Percentiles rank a stretch among this genome's conserved stretches.
These are phyloP conservation scores for Chouioia cunea DNA, from an alignment of 2,888 invertebrate genomes.

Conservation along the genomic window DNA sequence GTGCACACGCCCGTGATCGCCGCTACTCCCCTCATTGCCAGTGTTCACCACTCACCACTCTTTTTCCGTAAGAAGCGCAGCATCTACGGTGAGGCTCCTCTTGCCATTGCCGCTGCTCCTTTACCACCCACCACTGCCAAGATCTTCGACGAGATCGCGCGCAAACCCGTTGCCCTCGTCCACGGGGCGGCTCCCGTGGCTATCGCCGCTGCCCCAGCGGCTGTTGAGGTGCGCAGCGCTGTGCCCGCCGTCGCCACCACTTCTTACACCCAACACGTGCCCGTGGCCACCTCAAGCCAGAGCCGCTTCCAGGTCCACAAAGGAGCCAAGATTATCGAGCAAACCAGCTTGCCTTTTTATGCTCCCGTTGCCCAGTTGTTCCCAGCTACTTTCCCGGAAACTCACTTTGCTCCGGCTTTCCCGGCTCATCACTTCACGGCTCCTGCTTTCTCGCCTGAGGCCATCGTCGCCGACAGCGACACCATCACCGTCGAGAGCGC, in stretches of 20 bases:
- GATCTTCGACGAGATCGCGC: constrained; percentile 10
- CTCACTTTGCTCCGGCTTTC: constrained; percentile 32
- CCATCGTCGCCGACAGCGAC: constrained; percentile 51
- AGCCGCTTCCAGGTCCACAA: constrained; percentile 52
- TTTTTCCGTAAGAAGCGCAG: constrained; percentile 34
- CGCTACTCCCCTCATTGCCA: constrained; percentile 15
- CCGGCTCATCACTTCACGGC: constrained; percentile 6
- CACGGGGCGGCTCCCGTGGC: not conserved
- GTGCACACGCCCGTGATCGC: constrained; percentile 5
- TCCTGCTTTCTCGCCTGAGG: constrained; percentile 47
- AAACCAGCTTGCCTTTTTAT: constrained; percentile 31
- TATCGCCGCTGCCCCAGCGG: constrained; percentile 1
- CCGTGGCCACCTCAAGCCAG: constrained; percentile 53
- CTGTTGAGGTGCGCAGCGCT: not conserved
- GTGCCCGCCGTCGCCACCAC: not conserved
- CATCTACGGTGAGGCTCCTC: constrained; percentile 9
- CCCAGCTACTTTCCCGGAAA: constrained; percentile 54
- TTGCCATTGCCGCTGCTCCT: constrained; percentile 40
- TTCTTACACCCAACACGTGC: constrained; percentile 8
- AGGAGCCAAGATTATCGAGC: constrained; percentile 34
- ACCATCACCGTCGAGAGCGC: constrained; percentile 55
- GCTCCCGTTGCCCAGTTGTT: constrained; percentile 15
- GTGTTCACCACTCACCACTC: not conserved
- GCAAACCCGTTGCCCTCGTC: not conserved
- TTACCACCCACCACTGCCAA: constrained; percentile 43